A percentile compares a stretch with the other conserved stretches of the same genome.
These are phyloP conservation scores for Frankliniella intonsa DNA, from an alignment of 2,888 invertebrate genomes.

Conservation along the genomic window DNA sequence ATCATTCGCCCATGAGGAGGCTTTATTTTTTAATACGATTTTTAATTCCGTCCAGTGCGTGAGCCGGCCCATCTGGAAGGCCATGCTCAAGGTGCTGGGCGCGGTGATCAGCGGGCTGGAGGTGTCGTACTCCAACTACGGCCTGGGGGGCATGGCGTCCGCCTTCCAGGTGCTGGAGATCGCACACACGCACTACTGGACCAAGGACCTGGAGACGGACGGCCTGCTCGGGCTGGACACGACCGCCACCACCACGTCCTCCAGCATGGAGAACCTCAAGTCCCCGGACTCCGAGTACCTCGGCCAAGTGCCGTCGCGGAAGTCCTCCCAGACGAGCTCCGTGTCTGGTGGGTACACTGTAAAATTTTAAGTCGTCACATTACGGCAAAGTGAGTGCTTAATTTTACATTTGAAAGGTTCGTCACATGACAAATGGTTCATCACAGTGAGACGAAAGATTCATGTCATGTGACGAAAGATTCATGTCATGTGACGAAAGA, in stretches of 20 bases:
- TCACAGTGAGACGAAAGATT: no score
- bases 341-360: background rate
- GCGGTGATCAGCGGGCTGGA: slow-evolving; percentile 88
- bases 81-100: slow-evolving; percentile 87
- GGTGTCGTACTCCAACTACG: slow-evolving; percentile 86
- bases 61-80: slow-evolving; percentile 89
- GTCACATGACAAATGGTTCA: no score
- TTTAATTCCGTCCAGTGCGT: slow-evolving; percentile 62
- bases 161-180: slow-evolving; percentile 96
- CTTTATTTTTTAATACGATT: slow-evolving; percentile 26
- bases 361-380: no score
- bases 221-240: slow-evolving; percentile 37
- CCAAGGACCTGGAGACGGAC: slow-evolving; percentile 67
- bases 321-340: slow-evolving; percentile 13
- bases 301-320: slow-evolving; percentile 6
- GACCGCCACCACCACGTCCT: slow-evolving; percentile 4
- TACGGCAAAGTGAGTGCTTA: no score
- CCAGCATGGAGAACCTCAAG: slow-evolving; percentile 24
- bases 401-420: no score
- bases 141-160: slow-evolving; percentile 95
- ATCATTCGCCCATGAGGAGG: background rate
- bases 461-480: no score
- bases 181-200: slow-evolving; percentile 98
- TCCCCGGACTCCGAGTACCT: slow-evolving; percentile 2
- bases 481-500: no score